phyloP scores from a whole-genome alignment of 2,113 vertebrate genomes.

The Garra rufa region DNA sequence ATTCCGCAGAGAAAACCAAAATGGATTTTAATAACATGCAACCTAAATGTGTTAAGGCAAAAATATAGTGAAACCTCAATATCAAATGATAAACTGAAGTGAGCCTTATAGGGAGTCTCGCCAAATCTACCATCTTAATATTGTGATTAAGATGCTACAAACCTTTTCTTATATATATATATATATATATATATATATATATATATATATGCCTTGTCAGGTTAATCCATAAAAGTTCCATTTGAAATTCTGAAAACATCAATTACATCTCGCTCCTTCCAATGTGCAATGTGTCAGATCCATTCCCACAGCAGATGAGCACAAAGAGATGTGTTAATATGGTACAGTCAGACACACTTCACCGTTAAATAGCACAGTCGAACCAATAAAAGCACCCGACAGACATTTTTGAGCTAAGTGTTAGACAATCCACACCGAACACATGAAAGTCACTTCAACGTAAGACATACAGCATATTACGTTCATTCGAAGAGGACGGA shows the following conservation, averaged over 20 bases:
- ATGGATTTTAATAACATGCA: conserved; percentile 22
- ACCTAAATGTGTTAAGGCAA: conserved; percentile 35
- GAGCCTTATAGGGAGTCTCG: conserved; percentile 24
- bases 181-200: background rate
- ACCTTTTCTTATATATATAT: background rate
- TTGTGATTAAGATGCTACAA: conserved; percentile 24
- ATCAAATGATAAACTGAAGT: conserved; percentile 3
- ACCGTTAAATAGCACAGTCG: conserved; percentile 27
- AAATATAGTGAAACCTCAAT: conserved; percentile 29
- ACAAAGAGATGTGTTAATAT: conserved; percentile 11
- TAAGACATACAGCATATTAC: conserved; percentile 23
- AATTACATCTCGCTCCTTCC: conserved; percentile 18
- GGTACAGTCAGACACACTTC: conserved; percentile 9
- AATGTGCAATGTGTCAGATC: conserved; percentile 22
- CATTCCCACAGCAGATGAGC: conserved; percentile 6
- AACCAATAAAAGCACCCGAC: conserved; percentile 32
- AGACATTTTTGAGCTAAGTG: conserved; percentile 30
- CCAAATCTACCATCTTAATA: conserved; percentile 26
- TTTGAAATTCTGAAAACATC: background rate
- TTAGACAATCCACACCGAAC: conserved; percentile 19
- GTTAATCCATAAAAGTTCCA: conserved; percentile 18
- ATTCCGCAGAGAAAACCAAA: conserved; percentile 5
- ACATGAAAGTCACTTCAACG: conserved; percentile 37
- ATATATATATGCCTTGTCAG: background rate
- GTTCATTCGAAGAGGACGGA: conserved; percentile 23